A percentile compares a stretch with the other conserved stretches of the same genome.
These are phyloP conservation scores for Peromyscus leucopus DNA, from an alignment of 2,113 vertebrate species.

Conservation along the genomic window DNA sequence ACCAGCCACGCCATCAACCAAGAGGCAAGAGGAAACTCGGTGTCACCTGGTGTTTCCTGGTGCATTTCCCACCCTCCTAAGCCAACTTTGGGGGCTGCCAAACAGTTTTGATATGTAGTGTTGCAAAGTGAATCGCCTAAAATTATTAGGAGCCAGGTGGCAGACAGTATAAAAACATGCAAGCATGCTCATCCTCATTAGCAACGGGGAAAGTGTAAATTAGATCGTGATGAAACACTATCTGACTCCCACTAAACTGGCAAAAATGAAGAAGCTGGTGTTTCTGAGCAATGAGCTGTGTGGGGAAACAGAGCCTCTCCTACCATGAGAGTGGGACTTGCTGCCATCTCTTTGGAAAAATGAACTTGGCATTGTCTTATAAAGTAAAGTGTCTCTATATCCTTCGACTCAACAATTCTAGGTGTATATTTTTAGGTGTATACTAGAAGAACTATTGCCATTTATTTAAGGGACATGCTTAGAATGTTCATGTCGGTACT, in stretches of 20 bases:
- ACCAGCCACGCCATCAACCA: neutral
- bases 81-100: neutral
- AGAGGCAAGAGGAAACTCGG: neutral
- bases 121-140: neutral
- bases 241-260: slow-evolving; percentile 13
- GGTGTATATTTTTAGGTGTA: neutral
- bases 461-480: neutral
- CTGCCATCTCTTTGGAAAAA: neutral
- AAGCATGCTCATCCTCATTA: slow-evolving; percentile 4
- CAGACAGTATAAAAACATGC: slow-evolving; percentile 21
- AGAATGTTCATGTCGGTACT: neutral
- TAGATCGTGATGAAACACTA: neutral
- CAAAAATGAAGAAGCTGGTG: neutral
- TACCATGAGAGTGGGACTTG: neutral
- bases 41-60: neutral
- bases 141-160: slow-evolving; percentile 49
- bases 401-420: neutral
- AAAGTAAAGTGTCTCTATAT: neutral
- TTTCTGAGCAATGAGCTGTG: neutral
- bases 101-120: neutral
- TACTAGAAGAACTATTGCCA: neutral
- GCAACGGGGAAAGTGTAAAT: slow-evolving; percentile 11
- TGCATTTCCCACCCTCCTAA: neutral
- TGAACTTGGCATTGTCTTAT: neutral
- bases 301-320: neutral